phyloP scores from a whole-genome alignment of 1,140 invertebrate genomes.

The Eufriesea mexicana region DNA sequence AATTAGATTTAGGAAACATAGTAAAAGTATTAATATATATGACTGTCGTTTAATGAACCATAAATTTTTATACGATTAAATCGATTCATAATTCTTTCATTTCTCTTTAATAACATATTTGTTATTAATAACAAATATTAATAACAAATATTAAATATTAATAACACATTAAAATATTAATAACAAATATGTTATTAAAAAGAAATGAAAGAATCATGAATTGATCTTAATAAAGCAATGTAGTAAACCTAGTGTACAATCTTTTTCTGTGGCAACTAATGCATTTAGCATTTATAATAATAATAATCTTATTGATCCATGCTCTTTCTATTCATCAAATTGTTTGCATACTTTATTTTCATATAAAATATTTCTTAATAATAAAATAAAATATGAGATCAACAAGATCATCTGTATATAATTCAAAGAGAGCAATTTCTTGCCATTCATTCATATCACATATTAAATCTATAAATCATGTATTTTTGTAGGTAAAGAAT shows the following conservation, averaged over 20 bases:
- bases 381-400: conserved; percentile 59
- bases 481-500: conserved; percentile 23
- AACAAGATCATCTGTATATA: conserved; percentile 55
- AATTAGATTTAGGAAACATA: conserved; percentile 51
- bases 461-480: conserved; percentile 43
- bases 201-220: no score
- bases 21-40: conserved; percentile 45
- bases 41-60: conserved; percentile 31
- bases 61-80: conserved; percentile 36
- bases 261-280: conserved; percentile 28
- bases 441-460: conserved; percentile 21
- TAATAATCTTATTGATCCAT: conserved; percentile 51
- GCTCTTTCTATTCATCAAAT: conserved; percentile 37
- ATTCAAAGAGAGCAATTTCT: conserved; percentile 37
- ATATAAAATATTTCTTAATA: conserved; percentile 49
- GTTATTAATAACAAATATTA: no score
- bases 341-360: conserved; percentile 42
- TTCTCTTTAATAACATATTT: background rate
- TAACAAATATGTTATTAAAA: no score
- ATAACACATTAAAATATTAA: no score
- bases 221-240: no score
- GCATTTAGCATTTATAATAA: conserved; percentile 21
- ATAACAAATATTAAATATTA: no score
- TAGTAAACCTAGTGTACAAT: conserved; percentile 13
- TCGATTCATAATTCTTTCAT: conserved; percentile 23